A percentile compares a stretch with the other conserved stretches of the same genome.
Evolutionary conservation across 1,140 invertebrate genomes (phyloP).

Genomic region (Dermatophagoides farinae): DNA sequence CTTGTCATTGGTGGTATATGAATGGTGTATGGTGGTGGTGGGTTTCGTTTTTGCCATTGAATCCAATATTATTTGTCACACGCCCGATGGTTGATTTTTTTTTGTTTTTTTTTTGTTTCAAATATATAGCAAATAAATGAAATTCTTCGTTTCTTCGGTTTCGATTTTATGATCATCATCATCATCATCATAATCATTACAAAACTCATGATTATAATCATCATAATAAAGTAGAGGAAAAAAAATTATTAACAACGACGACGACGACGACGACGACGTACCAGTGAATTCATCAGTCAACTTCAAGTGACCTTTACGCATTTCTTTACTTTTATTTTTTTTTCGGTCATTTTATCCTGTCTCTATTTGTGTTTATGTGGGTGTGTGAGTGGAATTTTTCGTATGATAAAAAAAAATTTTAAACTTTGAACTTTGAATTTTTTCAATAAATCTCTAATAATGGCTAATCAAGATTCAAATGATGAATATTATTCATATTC

Average conservation of each 20-base stretch:
- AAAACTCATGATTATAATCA: background rate
- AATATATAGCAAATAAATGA: too few relatives aligned
- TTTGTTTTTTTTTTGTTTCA: too few relatives aligned
- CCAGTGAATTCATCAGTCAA: background rate
- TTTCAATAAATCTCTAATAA: background rate
- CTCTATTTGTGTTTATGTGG: background rate
- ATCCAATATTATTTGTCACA: too few relatives aligned
- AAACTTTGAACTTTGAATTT: background rate
- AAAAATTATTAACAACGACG: too few relatives aligned
- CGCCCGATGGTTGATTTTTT: too few relatives aligned
- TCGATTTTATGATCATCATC: background rate
- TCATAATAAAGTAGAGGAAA: background rate
- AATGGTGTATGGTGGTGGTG: too few relatives aligned
- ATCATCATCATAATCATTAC: background rate
- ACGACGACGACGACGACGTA: too few relatives aligned
- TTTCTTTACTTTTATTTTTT: background rate
- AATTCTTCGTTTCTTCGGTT: too few relatives aligned
- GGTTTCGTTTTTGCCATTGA: too few relatives aligned
- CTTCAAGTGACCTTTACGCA: background rate
- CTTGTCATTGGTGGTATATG: too few relatives aligned
- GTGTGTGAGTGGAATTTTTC: background rate
- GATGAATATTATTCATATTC: background rate
- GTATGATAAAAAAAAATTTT: background rate
- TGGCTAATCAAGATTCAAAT: background rate
- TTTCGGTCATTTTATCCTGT: background rate